These are phyloP conservation scores for Hafferia zeledoni DNA, from an alignment of 2,797 vertebrate species.

Conservation along the genomic window DNA sequence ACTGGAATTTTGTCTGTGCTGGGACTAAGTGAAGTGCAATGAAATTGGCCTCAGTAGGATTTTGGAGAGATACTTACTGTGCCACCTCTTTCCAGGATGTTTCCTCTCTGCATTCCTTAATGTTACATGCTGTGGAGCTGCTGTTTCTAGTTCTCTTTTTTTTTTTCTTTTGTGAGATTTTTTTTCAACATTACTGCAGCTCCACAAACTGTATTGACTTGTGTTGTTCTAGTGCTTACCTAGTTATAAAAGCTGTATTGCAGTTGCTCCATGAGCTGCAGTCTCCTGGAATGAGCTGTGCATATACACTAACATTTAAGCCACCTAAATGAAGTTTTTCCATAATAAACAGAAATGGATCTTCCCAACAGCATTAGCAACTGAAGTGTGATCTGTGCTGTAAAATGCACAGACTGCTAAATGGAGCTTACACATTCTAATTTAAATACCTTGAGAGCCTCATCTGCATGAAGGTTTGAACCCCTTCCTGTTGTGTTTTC, in stretches of 20 bases:
- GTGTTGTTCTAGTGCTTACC: not conserved
- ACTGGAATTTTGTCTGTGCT: not conserved
- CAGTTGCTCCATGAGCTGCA: not conserved
- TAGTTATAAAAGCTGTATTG: not conserved
- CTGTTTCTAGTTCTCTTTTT: not conserved
- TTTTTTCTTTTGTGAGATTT: not conserved
- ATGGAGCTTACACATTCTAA: not conserved
- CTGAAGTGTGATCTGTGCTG: not conserved
- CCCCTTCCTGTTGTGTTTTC: not conserved
- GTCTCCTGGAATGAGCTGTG: not conserved
- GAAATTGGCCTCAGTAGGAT: not conserved
- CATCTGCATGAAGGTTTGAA: not conserved
- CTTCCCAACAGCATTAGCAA: not conserved
- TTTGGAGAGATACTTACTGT: not conserved
- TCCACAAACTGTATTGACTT: not conserved
- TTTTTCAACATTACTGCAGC: not conserved
- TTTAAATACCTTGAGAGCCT: not conserved
- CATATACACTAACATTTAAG: not conserved
- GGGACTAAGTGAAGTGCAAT: not conserved
- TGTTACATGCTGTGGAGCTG: not conserved
- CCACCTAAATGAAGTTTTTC: not conserved
- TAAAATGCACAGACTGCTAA: not conserved
- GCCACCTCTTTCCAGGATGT: not conserved
- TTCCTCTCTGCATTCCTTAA: not conserved
- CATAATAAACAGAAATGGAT: not conserved